These are phyloP conservation scores for Turdus rufiventris DNA, from an alignment of 2,113 vertebrate species.

Conservation along the genomic window DNA sequence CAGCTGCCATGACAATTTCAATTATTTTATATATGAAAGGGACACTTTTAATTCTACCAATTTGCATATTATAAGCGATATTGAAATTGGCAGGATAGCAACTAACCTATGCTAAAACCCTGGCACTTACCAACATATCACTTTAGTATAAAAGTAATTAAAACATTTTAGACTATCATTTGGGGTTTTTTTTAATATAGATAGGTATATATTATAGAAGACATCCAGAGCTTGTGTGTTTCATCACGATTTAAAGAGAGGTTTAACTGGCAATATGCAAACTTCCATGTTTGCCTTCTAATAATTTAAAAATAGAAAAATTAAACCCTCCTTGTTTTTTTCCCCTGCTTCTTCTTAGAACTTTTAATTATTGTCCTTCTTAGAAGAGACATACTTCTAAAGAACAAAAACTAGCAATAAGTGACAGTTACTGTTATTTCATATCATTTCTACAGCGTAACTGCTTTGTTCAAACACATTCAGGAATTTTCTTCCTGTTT, in stretches of 20 bases:
- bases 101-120: conserved; percentile 34
- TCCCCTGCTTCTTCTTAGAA: not conserved
- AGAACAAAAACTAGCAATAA: not conserved
- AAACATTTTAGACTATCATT: not conserved
- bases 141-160: conserved; percentile 34
- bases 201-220: not conserved
- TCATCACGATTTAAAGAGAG: not conserved
- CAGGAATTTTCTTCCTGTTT: not conserved
- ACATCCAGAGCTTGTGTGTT: not conserved
- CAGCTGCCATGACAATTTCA: conserved; percentile 41
- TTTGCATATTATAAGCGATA: conserved; percentile 40
- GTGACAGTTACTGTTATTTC: not conserved
- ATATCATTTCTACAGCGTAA: not conserved
- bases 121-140: conserved; percentile 9
- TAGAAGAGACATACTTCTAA: not conserved
- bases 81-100: conserved; percentile 42
- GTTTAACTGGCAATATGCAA: not conserved
- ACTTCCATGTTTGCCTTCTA: not conserved
- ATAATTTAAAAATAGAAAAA: not conserved
- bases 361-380: not conserved
- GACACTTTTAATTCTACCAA: conserved; percentile 52
- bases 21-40: conserved; percentile 49
- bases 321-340: not conserved
- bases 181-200: not conserved
- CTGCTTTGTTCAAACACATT: not conserved